phyloP scores from a whole-genome alignment of 2,888 invertebrate species.

The Mactromeris polynyma region DNA sequence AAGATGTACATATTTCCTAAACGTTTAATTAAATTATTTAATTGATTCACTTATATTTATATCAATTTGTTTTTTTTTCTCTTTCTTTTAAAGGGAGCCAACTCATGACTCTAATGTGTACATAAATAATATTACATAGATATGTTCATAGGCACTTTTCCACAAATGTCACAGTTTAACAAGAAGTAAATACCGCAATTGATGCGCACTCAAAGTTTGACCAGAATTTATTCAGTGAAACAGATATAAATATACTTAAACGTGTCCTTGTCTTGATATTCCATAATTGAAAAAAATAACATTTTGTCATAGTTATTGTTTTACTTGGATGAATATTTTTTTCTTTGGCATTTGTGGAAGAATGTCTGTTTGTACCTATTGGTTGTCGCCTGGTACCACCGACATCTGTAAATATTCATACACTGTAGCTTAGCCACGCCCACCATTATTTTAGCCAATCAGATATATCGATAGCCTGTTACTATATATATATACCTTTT shows the following conservation, averaged over 20 bases:
- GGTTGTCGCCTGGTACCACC: constrained; percentile 43
- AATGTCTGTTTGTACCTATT: background rate
- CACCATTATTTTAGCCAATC: constrained; percentile 34
- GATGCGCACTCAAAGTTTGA: too few relatives aligned
- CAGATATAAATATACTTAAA: too few relatives aligned
- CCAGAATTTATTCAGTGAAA: too few relatives aligned
- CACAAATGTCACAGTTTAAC: background rate
- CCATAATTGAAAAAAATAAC: too few relatives aligned
- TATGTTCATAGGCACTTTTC: background rate
- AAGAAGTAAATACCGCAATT: background rate
- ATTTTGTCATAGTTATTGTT: too few relatives aligned
- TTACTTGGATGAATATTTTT: too few relatives aligned
- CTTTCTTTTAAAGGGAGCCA: constrained; percentile 19
- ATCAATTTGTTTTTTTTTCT: constrained; percentile 35
- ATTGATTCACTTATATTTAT: constrained; percentile 43
- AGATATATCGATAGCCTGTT: constrained; percentile 33
- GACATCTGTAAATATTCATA: constrained; percentile 41
- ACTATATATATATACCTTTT: constrained; percentile 24
- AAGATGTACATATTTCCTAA: constrained; percentile 50
- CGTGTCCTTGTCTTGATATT: too few relatives aligned
- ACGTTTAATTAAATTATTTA: constrained; percentile 47
- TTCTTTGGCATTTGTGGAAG: constrained; percentile 9
- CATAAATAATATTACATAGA: constrained; percentile 1
- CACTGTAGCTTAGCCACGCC: constrained; percentile 17
- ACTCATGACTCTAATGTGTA: constrained; percentile 24